Conservation (phyloP, 1,140 invertebrate genomes). For the Drosophila persimilis region DNA sequence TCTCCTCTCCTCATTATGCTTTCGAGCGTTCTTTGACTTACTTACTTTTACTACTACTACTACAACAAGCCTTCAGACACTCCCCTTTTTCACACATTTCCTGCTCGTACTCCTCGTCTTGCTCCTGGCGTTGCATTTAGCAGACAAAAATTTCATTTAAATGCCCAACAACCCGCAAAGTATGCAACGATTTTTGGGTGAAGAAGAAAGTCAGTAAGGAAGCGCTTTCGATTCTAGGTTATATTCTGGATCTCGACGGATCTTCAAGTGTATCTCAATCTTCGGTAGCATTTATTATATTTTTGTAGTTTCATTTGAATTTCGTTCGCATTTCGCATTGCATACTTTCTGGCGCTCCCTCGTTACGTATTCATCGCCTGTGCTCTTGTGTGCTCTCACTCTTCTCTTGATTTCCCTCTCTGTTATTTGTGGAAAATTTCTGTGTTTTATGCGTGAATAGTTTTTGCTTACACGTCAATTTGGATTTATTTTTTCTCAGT, state of each 20-base stretch:
- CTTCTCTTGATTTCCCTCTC: constrained; percentile 3
- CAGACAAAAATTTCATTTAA: constrained; percentile 64
- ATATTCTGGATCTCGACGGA: too few species aligned
- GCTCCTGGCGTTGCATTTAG: constrained; percentile 45
- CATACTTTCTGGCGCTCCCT: constrained; percentile 7
- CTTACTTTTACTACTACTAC: too few species aligned
- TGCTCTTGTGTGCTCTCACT: constrained; percentile 3
- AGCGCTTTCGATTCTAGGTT: neutral
- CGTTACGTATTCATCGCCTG: constrained; percentile 41
- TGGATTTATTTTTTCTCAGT: constrained; percentile 36
- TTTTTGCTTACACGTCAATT: constrained; percentile 58
- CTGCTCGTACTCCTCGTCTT: constrained; percentile 32
- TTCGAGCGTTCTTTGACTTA: too few species aligned
- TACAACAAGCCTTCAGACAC: too few species aligned
- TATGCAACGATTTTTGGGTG: constrained; percentile 62
- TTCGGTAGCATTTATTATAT: too few species aligned
- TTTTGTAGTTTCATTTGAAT: constrained; percentile 1
- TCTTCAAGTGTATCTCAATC: too few species aligned
- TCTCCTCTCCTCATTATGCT: neutral
- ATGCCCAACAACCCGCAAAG: constrained; percentile 63
- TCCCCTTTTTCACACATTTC: constrained; percentile 23
- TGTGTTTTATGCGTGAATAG: constrained; percentile 49
- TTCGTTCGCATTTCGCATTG: constrained; percentile 21
- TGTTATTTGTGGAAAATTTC: constrained; percentile 26
- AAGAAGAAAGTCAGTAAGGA: constrained; percentile 6